These are phyloP conservation scores for Cephus runcator DNA, from an alignment of 2,888 invertebrate genomes.

Conservation along the genomic window DNA sequence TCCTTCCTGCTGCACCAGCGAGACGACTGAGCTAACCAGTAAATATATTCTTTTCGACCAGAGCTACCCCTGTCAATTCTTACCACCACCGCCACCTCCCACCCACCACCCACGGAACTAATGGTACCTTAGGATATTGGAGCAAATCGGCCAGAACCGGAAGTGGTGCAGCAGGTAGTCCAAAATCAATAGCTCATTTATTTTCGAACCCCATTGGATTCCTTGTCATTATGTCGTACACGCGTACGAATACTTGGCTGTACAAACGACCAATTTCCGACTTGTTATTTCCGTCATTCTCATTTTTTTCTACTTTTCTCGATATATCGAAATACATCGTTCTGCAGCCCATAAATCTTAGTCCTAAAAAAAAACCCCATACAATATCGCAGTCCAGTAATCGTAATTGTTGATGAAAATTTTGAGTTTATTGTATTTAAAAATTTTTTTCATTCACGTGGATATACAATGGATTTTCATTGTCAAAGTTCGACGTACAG, in stretches of 20 bases:
- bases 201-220: constrained; percentile 32
- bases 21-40: background rate
- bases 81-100: background rate
- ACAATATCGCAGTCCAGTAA: background rate
- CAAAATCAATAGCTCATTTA: constrained; percentile 51
- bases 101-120: background rate
- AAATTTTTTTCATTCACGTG: too few species aligned
- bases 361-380: background rate
- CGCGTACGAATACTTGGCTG: background rate
- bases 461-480: background rate
- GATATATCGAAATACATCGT: background rate
- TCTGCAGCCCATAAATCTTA: background rate
- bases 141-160: background rate
- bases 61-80: background rate
- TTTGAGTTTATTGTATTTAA: too few species aligned
- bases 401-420: background rate
- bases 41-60: background rate
- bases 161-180: constrained; percentile 18
- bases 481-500: background rate
- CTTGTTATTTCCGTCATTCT: background rate
- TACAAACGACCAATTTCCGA: background rate
- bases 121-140: background rate
- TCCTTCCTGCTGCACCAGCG: background rate
- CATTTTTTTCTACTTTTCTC: background rate
- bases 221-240: background rate